Conservation (phyloP, 2,797 vertebrate genomes). For the Bovichtus diacanthus region DNA sequence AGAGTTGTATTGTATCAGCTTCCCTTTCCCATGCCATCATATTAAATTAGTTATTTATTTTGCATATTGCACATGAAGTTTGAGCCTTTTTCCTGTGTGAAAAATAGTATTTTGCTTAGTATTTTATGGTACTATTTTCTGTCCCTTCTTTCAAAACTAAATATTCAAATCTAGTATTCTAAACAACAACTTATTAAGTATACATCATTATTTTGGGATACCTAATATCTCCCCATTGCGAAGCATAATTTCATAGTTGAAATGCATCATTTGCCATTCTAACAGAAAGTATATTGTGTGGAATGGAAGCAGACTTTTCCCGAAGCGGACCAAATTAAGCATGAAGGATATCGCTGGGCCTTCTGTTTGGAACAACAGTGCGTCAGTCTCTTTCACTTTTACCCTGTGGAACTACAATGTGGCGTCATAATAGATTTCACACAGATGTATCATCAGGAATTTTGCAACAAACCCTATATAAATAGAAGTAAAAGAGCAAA, state of each 20-base stretch:
- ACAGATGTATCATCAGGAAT: conserved; percentile 3
- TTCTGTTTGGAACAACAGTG: conserved; percentile 33
- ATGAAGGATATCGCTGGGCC: conserved; percentile 10
- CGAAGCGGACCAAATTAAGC: conserved; percentile 19
- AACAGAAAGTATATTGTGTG: conserved; percentile 9
- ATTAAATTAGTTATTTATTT: conserved; percentile 10
- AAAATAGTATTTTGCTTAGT: background rate
- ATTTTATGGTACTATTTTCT: background rate
- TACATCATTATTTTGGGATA: background rate
- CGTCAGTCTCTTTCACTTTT: conserved; percentile 18
- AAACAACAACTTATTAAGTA: background rate
- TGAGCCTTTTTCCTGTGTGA: background rate
- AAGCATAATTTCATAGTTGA: background rate
- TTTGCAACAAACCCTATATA: conserved; percentile 12
- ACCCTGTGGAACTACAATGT: conserved; percentile 6
- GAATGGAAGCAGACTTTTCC: conserved; percentile 15
- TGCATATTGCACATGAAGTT: background rate
- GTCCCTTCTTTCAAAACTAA: background rate
- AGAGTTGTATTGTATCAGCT: conserved; percentile 16
- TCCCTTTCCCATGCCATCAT: background rate
- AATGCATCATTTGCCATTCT: conserved; percentile 13
- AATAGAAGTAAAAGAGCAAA: conserved; percentile 8
- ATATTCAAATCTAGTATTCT: background rate
- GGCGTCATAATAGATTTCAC: conserved; percentile 34
- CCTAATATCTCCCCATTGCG: background rate